Evolutionary conservation across 2,113 vertebrate species (phyloP), one percentile per base, ranked within the genome.

Genomic region (Phrynosoma blainvillii): DNA sequence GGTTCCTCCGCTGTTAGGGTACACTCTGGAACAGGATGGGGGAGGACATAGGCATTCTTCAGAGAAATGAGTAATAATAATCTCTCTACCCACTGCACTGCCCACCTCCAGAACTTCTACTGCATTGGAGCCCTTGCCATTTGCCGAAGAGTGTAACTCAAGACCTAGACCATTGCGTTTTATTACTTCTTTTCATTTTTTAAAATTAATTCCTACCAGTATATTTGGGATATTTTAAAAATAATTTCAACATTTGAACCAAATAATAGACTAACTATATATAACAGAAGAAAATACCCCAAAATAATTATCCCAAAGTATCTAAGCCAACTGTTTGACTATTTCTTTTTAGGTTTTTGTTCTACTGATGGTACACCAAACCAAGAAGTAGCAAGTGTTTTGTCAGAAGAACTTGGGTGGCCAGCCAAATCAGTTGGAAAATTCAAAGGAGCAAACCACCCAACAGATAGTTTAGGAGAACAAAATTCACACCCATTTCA

Each of bases 361-460:
- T 80, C 84, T 94, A 87, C 71, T 92, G 90, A 93, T 79, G 90
- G 87, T 42, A 78, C 88, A 77, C 62, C 84, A 68, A 88, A 84
- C 74, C 84, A 92, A 86, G 93, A 95, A 87, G 90, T 94, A 88
- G 42, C 25, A 77, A 40, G 89, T 85, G 10, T 83, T 87, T 88
- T 82, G 91, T 92, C 93, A 92, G 93, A 96, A 92, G 96, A 97
- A 90, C 88, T 94, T 77, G 96, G 92, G 65, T 91, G 27, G 13
- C 90, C 75, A 40, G 87, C 87, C 79, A 93, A 95, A 86, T 87
- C 85, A 86, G 90, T 94, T 92, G 95, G 36, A 84, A 87, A 74
- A 56, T 85, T 30, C 86, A 93, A 86, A 94, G 94, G 95, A 91
- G 87, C 52, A 75, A 93, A 96, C 13, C 82, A 32, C 88, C 79